Conservation (phyloP, 2,888 invertebrate species). For the Cerastis leucographa region DNA sequence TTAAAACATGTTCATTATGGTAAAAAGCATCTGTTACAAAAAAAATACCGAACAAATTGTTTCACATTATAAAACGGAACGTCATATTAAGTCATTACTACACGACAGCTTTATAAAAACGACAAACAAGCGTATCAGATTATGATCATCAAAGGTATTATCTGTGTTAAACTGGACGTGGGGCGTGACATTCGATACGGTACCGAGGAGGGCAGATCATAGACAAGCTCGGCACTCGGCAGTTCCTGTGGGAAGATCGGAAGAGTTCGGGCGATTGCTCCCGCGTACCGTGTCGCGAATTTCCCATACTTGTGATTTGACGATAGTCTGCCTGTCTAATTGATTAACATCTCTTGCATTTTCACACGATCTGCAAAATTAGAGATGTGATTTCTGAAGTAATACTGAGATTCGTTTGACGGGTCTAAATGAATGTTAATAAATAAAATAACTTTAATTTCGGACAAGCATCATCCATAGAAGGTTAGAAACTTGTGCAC, state of each 20-base stretch:
- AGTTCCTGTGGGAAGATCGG: slow-evolving; percentile 77
- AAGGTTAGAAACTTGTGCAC: too few species aligned
- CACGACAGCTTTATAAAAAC: slow-evolving; percentile 14
- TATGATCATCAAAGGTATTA: slow-evolving; percentile 55
- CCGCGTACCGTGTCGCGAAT: slow-evolving; percentile 76
- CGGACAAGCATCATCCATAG: too few species aligned
- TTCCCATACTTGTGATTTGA: slow-evolving; percentile 79
- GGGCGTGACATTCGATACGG: slow-evolving; percentile 82
- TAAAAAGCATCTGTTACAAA: background rate
- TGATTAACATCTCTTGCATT: slow-evolving; percentile 74
- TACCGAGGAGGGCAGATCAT: slow-evolving; percentile 72
- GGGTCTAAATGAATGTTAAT: background rate
- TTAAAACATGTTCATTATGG: background rate
- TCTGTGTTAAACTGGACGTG: slow-evolving; percentile 53
- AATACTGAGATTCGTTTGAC: background rate
- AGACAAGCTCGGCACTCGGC: slow-evolving; percentile 70
- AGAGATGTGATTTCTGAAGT: background rate
- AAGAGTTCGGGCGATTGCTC: slow-evolving; percentile 75
- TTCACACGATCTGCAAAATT: slow-evolving; percentile 66
- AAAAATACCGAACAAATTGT: background rate
- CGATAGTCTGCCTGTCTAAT: slow-evolving; percentile 71
- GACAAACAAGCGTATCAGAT: slow-evolving; percentile 52
- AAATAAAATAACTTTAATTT: too few species aligned
- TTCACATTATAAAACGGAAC: background rate
- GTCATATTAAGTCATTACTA: slow-evolving; percentile 16